Evolutionary conservation across 2,113 vertebrate genomes (phyloP).

Genomic region (Megalops atlanticus): DNA sequence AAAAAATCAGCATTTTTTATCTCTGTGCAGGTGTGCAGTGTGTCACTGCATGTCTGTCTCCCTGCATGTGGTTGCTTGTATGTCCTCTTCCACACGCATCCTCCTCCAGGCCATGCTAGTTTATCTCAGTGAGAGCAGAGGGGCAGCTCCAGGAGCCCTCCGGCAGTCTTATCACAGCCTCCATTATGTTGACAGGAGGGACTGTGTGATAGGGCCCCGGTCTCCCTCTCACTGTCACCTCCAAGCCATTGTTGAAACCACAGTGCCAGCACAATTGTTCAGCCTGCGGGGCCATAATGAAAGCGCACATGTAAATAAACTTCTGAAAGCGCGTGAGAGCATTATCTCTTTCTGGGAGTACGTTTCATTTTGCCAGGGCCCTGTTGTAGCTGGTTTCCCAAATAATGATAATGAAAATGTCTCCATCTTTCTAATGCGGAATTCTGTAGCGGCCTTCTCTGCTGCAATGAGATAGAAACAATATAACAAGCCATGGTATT

Average conservation of each 20-base stretch:
- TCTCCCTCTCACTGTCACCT: conserved; percentile 37
- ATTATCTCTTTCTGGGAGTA: conserved; percentile 46
- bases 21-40: too few species aligned
- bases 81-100: too few species aligned
- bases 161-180: conserved; percentile 55
- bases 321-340: conserved; percentile 40
- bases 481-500: conserved; percentile 31
- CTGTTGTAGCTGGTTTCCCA: conserved; percentile 32
- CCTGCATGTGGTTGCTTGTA: too few species aligned
- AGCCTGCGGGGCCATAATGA: conserved; percentile 54
- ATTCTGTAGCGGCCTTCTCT: conserved; percentile 47
- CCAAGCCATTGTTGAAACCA: conserved; percentile 47
- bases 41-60: too few species aligned
- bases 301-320: conserved; percentile 49
- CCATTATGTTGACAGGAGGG: conserved; percentile 50
- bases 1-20: too few species aligned
- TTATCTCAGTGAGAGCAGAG: conserved; percentile 45
- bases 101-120: too few species aligned
- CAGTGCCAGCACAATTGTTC: conserved; percentile 56
- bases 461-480: conserved; percentile 38
- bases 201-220: conserved; percentile 54
- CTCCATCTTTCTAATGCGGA: conserved; percentile 31
- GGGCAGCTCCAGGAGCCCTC: too few species aligned
- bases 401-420: conserved; percentile 39
- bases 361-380: conserved; percentile 45